phyloP scores from a whole-genome alignment of 1,140 invertebrate species.

The Drosophila takahashii region DNA sequence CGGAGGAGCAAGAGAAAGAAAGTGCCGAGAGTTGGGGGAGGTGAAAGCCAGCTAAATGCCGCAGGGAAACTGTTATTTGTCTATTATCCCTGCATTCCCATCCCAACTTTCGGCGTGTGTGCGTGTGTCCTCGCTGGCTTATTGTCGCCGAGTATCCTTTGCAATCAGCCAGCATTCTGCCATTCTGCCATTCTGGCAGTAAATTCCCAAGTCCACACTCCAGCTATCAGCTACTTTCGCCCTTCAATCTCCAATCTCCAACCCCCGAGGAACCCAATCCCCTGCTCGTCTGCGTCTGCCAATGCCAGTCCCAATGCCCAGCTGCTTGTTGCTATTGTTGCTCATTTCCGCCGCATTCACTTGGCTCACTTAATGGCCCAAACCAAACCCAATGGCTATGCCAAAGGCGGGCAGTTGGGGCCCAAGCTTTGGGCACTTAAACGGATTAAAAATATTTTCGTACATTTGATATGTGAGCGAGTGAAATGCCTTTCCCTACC shows the following conservation, averaged over 20 bases:
- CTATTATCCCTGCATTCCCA: conserved; percentile 76
- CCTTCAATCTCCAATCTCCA: conserved; percentile 14
- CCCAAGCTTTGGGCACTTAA: conserved; percentile 63
- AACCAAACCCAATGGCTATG: conserved; percentile 39
- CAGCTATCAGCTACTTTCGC: conserved; percentile 68
- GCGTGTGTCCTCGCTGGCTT: conserved; percentile 57
- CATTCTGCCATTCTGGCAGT: conserved; percentile 59
- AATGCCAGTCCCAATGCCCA: conserved; percentile 39
- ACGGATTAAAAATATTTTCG: conserved; percentile 82
- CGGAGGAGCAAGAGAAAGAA: conserved; percentile 6
- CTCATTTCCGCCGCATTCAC: conserved; percentile 81
- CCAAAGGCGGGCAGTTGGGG: conserved; percentile 13
- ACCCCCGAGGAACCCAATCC: not conserved
- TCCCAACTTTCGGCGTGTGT: conserved; percentile 32
- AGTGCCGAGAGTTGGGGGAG: conserved; percentile 6
- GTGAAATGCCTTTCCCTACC: conserved; percentile 33
- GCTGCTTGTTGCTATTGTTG: conserved; percentile 81
- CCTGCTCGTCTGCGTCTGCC: no score
- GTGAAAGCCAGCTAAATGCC: conserved; percentile 70
- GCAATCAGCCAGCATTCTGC: conserved; percentile 77
- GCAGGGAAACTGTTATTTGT: conserved; percentile 82
- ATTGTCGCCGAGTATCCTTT: conserved; percentile 81
- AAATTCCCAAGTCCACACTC: conserved; percentile 65
- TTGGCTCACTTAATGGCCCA: conserved; percentile 77
- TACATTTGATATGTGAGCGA: conserved; percentile 78